Evolutionary conservation across 1,140 invertebrate genomes (phyloP), one percentile per base, ranked within the genome.

Genomic region (Dryas iulia): DNA sequence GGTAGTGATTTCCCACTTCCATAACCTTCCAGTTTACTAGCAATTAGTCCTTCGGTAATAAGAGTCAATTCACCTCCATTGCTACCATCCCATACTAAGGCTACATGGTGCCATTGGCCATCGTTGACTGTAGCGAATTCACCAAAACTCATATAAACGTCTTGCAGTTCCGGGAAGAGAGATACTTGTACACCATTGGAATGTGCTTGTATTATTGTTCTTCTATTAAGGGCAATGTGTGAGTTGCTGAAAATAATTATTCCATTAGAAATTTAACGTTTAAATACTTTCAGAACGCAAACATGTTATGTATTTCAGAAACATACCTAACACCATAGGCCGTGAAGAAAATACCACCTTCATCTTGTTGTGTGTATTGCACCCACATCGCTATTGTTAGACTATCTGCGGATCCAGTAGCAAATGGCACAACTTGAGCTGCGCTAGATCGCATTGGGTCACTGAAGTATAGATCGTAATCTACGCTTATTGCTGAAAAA

Each of bases 81-180:
- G 33, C 94, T 93, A n/a, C 96, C 96, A 73, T 97, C 95, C 98
- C 98, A 99, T 12, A 98, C 96, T 23, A 99, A 93, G 14, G 98
- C 97, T 14, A 99, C 94, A 84, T 99, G 98, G 93, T 99, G 98
- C 98, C 98, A 99, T 84, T 98, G 97, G 8, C 97, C 98, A 81
- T 99, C 98, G 77, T 98, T 99, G 21, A 99, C 96, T 0, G 97
- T 97, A 2, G 98, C 97, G 74, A 96, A 98, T 84, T 98, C 97
- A 59, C 95, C 94, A 89, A 97, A 99, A 77, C 96, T 96, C 18
- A 98, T 90, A 90, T 97, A 98, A n/a, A 97, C 96, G 82, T 98
- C 97, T 88, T 97, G 96, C 1, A 96, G 86, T 77, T 98, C 96
- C 26, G 95, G 94, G 93, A 98, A 98, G 1, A 99, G 90, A 0